Conservation (phyloP, 1,140 invertebrate species). For the silkworm (Bombyx mori) region ASM3026992v2 NC_085126.1:6392501-6393000, state of each 20-base stretch:
- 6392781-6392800: background rate
- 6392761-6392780: background rate
- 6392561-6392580: slow-evolving; percentile 7
- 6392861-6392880: slow-evolving; percentile 25
- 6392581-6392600: slow-evolving; percentile 12
- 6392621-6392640: slow-evolving; percentile 10
- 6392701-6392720: slow-evolving; percentile 15
- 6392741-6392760: background rate
- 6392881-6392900: slow-evolving; percentile 23
- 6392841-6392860: slow-evolving; percentile 27
- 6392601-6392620: slow-evolving; percentile 13
- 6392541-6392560: slow-evolving; percentile 10
- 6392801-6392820: slow-evolving; percentile 19
- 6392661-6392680: slow-evolving; percentile 7
- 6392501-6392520: slow-evolving; percentile 7
- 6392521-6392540: slow-evolving; percentile 11
- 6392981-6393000: background rate
- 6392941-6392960: background rate
- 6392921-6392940: slow-evolving; percentile 13
- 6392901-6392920: slow-evolving; percentile 19
- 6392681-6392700: slow-evolving; percentile 11
- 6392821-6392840: slow-evolving; percentile 11
- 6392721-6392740: slow-evolving; percentile 11
- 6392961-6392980: background rate
- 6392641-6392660: slow-evolving; percentile 10